phyloP scores from a whole-genome alignment of 1,140 invertebrate genomes.

The Vanessa atalanta region DNA sequence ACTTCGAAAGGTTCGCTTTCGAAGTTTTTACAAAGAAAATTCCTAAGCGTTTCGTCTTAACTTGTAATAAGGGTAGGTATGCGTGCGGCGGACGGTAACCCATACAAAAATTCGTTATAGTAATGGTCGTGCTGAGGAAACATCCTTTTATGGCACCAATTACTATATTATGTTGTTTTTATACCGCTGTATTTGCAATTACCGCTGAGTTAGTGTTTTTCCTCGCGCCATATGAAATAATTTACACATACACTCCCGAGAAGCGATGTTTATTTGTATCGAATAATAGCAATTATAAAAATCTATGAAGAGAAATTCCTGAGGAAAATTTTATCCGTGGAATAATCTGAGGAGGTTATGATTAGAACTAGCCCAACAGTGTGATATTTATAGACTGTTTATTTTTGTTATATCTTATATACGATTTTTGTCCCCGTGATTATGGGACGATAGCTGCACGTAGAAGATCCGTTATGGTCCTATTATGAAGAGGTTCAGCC shows the following conservation, averaged over 20 bases:
- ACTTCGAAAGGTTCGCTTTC: constrained; percentile 3
- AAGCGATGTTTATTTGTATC: constrained; percentile 23
- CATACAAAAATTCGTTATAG: constrained; percentile 53
- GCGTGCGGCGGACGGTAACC: constrained; percentile 42
- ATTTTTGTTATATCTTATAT: too few relatives aligned
- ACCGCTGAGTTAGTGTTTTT: constrained; percentile 34
- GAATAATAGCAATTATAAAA: constrained; percentile 22
- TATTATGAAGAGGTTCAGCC: too few relatives aligned
- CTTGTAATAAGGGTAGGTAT: constrained; percentile 35
- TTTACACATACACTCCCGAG: constrained; percentile 24
- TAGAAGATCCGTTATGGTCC: too few relatives aligned
- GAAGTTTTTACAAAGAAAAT: constrained; percentile 22
- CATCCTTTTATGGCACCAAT: constrained; percentile 58
- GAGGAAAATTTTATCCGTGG: too few relatives aligned
- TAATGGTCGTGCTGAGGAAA: constrained; percentile 54
- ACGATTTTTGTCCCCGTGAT: too few relatives aligned
- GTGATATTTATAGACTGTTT: too few relatives aligned
- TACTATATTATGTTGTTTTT: constrained; percentile 54
- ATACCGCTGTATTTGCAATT: constrained; percentile 43
- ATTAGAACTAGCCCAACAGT: too few relatives aligned
- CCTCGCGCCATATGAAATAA: constrained; percentile 33
- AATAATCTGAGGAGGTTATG: too few relatives aligned
- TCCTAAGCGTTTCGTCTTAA: constrained; percentile 23
- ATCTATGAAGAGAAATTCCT: too few relatives aligned
- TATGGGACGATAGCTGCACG: too few relatives aligned